A percentile compares a stretch with the other conserved stretches of the same genome.
phyloP scores from a whole-genome alignment of 2,888 invertebrate species.

The Theretra japonica region DNA sequence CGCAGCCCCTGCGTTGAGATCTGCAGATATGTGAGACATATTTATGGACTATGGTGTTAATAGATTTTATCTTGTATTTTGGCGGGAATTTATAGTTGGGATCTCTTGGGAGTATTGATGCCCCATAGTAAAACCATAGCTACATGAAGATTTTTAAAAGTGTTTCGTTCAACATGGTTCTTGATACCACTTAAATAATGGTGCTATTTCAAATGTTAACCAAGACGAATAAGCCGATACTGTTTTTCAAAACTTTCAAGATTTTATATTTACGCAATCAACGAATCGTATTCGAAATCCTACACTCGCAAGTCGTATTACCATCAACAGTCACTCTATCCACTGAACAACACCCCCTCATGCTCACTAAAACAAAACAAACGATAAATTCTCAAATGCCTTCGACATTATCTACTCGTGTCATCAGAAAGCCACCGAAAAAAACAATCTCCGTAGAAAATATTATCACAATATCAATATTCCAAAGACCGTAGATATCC shows the following conservation, averaged over 20 bases:
- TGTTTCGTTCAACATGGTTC: no score
- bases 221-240: no score
- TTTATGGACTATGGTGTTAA: neutral
- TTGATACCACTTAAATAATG: no score
- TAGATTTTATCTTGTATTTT: neutral
- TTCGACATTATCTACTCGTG: neutral
- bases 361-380: neutral
- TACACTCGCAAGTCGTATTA: neutral
- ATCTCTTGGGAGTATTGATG: neutral
- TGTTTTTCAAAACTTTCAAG: no score
- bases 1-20: neutral
- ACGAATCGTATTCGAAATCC: no score
- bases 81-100: neutral
- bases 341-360: neutral
- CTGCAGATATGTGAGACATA: neutral
- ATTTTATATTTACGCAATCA: no score
- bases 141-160: no score
- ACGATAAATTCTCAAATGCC: neutral
- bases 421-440: neutral
- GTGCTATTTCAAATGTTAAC: no score
- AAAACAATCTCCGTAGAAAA: neutral
- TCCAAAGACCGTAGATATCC: slow-evolving; percentile 12
- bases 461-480: neutral
- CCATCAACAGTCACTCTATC: neutral
- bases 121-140: no score